Evolutionary conservation across 2,888 invertebrate species (phyloP).

Genomic region (Nephrotoma flavescens): DNA sequence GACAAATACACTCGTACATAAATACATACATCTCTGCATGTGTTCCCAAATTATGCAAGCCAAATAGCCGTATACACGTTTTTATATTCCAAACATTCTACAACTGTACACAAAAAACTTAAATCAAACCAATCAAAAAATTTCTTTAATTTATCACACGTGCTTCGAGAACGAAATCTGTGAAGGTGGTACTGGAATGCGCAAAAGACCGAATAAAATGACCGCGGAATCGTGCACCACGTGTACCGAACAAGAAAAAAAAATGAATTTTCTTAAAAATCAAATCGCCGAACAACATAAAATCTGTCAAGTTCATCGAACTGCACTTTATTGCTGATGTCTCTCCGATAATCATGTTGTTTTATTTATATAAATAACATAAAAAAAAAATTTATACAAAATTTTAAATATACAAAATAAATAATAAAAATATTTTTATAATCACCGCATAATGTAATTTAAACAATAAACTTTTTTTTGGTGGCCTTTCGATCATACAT

Average conservation of each 20-base stretch:
- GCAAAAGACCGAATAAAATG: background rate
- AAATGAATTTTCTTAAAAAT: background rate
- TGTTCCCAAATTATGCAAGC: background rate
- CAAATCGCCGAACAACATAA: background rate
- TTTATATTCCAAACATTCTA: background rate
- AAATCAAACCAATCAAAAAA: background rate
- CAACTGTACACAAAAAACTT: background rate
- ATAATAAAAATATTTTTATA: background rate
- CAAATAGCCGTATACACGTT: background rate
- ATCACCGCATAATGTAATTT: background rate
- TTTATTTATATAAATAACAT: background rate
- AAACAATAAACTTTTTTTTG: background rate
- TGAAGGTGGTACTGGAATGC: background rate
- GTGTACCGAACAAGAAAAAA: background rate
- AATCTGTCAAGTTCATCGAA: background rate
- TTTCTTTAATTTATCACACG: background rate
- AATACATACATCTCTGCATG: background rate
- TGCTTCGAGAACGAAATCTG: background rate
- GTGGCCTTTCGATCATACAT: background rate
- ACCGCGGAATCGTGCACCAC: background rate
- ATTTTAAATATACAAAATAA: background rate
- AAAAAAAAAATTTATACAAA: background rate
- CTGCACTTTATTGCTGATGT: background rate
- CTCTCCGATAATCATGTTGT: background rate
- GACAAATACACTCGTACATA: background rate